Conservation (phyloP, 2,888 invertebrate genomes). For the Silvanus unidentatus region DNA sequence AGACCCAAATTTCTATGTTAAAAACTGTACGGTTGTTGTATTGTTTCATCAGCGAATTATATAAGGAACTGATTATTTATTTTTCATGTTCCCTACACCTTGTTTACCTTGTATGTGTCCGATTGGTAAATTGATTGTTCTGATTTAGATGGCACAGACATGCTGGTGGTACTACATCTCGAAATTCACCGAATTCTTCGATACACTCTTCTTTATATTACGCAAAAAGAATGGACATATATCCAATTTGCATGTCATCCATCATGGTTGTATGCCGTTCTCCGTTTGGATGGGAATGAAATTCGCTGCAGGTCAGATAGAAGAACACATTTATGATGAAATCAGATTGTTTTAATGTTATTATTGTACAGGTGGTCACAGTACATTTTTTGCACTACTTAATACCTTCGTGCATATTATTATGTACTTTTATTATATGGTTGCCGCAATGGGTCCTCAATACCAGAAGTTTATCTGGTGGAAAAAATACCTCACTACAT, state of each 20-base stretch:
- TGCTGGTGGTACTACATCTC: constrained; percentile 95
- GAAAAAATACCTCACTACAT: constrained; percentile 92
- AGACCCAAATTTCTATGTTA: too few species aligned
- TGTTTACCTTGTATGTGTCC: too few species aligned
- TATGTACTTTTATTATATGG: constrained; percentile 97
- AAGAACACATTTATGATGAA: too few species aligned
- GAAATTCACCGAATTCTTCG: constrained; percentile 90
- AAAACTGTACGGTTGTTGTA: too few species aligned
- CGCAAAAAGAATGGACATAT: constrained; percentile 89
- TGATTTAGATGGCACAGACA: constrained; percentile 65
- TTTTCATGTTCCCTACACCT: too few species aligned
- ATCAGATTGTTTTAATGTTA: constrained; percentile 4
- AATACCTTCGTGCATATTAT: constrained; percentile 94
- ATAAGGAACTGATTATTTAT: too few species aligned
- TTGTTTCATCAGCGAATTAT: too few species aligned
- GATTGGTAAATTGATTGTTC: too few species aligned
- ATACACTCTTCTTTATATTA: constrained; percentile 91
- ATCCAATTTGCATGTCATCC: constrained; percentile 86
- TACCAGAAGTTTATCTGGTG: constrained; percentile 96
- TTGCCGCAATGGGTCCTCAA: constrained; percentile 88
- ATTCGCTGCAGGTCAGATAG: constrained; percentile 77
- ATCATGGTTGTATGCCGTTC: constrained; percentile 93
- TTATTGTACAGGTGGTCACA: constrained; percentile 84
- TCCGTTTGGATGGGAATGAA: constrained; percentile 93
- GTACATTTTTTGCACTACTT: constrained; percentile 90